Evolutionary conservation across 2,797 vertebrate species (phyloP).

Genomic region (Hoplostethus mediterraneus): DNA sequence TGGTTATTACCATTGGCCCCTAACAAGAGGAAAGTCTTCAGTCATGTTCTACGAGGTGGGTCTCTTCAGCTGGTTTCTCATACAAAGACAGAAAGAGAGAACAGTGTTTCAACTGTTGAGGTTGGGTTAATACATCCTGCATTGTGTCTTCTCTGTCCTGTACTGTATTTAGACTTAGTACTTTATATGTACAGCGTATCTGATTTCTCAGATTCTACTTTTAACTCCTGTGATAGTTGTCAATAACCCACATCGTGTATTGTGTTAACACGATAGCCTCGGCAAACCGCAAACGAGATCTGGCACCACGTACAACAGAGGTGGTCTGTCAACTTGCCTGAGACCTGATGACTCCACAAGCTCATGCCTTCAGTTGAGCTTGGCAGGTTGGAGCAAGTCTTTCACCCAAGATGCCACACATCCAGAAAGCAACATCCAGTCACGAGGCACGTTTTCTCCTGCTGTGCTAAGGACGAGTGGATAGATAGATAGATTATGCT

Average conservation of each 20-base stretch:
- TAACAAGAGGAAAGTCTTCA: no score
- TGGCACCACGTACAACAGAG: constrained; percentile 38
- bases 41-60: background rate
- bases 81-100: background rate
- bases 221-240: constrained; percentile 35
- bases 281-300: constrained; percentile 26
- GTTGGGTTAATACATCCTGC: background rate
- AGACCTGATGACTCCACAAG: constrained; percentile 51
- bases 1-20: no score
- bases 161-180: constrained; percentile 18
- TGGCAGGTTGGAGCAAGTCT: constrained; percentile 64
- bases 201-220: constrained; percentile 35
- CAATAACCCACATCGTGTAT: constrained; percentile 9
- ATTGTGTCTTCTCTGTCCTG: background rate
- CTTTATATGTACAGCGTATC: background rate
- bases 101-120: background rate
- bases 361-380: constrained; percentile 58
- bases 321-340: constrained; percentile 53
- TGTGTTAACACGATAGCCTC: constrained; percentile 47
- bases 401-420: constrained; percentile 23
- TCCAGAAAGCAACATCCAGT: constrained; percentile 33
- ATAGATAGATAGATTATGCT: constrained; percentile 51
- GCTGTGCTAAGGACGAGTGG: constrained; percentile 18
- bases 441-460: constrained; percentile 28
- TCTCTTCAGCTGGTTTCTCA: background rate